Evolutionary conservation across 2,888 invertebrate genomes (phyloP), one percentile per base, ranked within the genome.

Genomic region (Syrphus vitripennis): DNA sequence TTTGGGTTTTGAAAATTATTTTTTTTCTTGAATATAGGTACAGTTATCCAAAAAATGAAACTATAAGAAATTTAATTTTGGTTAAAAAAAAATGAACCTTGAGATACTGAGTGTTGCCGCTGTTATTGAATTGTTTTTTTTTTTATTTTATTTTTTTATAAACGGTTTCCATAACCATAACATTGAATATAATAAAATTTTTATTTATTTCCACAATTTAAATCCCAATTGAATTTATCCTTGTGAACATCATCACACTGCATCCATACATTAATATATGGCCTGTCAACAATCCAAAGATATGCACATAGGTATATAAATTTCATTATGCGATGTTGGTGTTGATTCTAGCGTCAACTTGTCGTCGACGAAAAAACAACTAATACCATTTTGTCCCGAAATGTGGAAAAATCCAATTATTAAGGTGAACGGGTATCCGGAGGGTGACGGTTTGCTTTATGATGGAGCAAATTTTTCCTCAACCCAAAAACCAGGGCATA

Each of bases 371-470:
- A 59, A 59, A 61, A 67, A 40, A 37, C 29, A 19, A 26, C 50
- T 16, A 29, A 72, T 45, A 71, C 63, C 63, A 71, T 71, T 71
- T 77, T 61, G 71, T 55, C 53, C 34, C 53, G 53, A 83, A 78
- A 78, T 63, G 69, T 37, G 61, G 31, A 79, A 83, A 79, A 83
- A 74, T 74, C 83, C 74, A 83, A 79, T 83, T 79, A 79, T 72
- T 70, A 71, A 75, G 79, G 70, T 79, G 63, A 74, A 74, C 31
- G 40, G 29, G 16, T 63, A 37, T 21, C 61, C 29, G 9, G 45
- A 57, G 63, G 69, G 59, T 19, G 37, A 29, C 9, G 50, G 19
- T 37, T n/a, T 42, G 16, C 14, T 67, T 34, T 48, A 14, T 65
- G 59, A 16, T 71, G 19, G n/a, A 37, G 34, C 14, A 37, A n/a